These are phyloP conservation scores for Microchirus variegatus DNA, from an alignment of 2,797 vertebrate species.

Conservation along the genomic window DNA sequence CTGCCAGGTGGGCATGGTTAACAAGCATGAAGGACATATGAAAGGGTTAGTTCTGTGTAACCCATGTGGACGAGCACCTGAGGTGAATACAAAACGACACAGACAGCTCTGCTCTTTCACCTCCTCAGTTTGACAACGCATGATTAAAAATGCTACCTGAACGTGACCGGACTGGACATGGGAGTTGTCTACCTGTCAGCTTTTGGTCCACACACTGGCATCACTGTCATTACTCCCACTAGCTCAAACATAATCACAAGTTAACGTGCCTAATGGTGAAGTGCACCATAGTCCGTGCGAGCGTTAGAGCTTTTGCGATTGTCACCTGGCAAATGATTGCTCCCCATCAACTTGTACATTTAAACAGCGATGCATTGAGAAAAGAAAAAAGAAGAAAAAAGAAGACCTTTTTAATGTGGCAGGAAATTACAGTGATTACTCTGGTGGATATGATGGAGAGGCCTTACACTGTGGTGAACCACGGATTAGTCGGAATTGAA, in stretches of 20 bases:
- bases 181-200: too few species aligned
- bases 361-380: conserved; percentile 45
- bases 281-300: not conserved
- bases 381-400: conserved; percentile 52
- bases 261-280: conserved; percentile 23
- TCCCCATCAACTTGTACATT: conserved; percentile 29
- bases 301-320: conserved; percentile 25
- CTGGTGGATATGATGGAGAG: conserved; percentile 54
- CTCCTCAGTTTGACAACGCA: not conserved
- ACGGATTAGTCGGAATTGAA: conserved; percentile 63
- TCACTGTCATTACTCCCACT: not conserved
- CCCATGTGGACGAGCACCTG: conserved; percentile 57
- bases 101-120: conserved; percentile 1
- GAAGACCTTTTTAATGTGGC: conserved; percentile 70
- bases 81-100: conserved; percentile 52
- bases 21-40: conserved; percentile 74
- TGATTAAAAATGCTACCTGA: too few species aligned
- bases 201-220: not conserved
- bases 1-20: conserved; percentile 70
- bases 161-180: too few species aligned
- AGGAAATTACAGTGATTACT: conserved; percentile 80
- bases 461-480: conserved; percentile 40
- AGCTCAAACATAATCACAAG: conserved; percentile 14
- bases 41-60: conserved; percentile 65
- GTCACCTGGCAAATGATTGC: conserved; percentile 41